phyloP scores from a whole-genome alignment of 2,888 invertebrate genomes.

The Pterobdella sp. region DNA sequence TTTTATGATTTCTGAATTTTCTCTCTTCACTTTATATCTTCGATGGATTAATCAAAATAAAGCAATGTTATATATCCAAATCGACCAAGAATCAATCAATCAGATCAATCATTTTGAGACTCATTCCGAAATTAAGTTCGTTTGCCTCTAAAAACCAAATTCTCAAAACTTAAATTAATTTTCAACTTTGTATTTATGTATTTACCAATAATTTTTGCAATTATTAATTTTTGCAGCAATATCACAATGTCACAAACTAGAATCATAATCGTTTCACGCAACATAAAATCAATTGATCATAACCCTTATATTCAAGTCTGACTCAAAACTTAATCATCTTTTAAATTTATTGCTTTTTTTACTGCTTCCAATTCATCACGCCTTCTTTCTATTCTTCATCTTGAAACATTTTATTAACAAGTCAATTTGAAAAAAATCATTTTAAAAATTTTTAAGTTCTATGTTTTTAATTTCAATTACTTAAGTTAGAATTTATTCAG shows the following conservation, averaged over 20 bases:
- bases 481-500: no score
- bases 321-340: constrained; percentile 1
- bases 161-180: neutral
- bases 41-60: no score
- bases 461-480: no score
- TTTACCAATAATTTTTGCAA: neutral
- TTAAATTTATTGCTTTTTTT: constrained; percentile 7
- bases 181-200: neutral
- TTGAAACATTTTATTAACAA: neutral
- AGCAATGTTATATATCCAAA: no score
- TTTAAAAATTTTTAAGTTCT: no score
- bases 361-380: constrained; percentile 7
- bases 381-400: neutral
- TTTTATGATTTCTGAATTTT: no score
- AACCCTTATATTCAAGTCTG: neutral
- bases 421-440: no score
- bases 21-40: no score
- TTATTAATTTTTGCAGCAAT: neutral
- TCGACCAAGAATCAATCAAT: no score
- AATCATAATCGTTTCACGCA: neutral
- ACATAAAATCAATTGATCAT: constrained; percentile 3
- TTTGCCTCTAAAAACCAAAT: no score
- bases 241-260: neutral
- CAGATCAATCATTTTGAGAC: no score
- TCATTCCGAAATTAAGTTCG: no score